Evolutionary conservation across 2,113 vertebrate species (phyloP), one percentile per base, ranked within the genome.

Genomic region (Paramisgurnus dabryanus): DNA sequence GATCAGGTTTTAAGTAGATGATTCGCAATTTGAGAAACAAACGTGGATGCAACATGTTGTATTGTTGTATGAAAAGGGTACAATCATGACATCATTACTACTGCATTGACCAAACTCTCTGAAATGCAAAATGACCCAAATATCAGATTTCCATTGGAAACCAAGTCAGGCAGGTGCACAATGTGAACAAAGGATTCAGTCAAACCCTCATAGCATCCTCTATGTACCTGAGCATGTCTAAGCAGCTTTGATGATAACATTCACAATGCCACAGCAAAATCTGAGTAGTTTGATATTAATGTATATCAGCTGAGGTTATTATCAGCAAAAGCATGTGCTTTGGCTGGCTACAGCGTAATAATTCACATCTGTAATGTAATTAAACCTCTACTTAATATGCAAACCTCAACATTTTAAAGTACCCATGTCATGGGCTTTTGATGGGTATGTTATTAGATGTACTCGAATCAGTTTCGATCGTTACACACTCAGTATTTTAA

Each of bases 251-350:
- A 50, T n/a, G 61, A 76, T 57, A 70, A 71, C 49, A 10, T 50
- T 74, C 8, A 4, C 50, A 68, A 79, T 43, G 76, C 41, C 55
- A 15, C 53, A 15, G 57, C 70, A 27, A 10, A 11, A 75, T 69
- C 40, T 5, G n/a, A 5, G 40, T 34, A 8, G 58, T 60, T 67
- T 57, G 12, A 18, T 27, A 6, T 8, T 34, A 10, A 60, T 22
- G n/a, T 60, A 60, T 15, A 60, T 27, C 55, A 58, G 55, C 55
- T 58, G 55, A 58, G 2, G 6, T 53, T 11, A 53, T 4, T 15
- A 18, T 55, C 17, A 18, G 53, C 79, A 67, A 53, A 60, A 68
- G 76, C 78, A 65, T 72, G 78, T 71, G 27, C 60, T 71, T 49
- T 17, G 17, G 78, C 78, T 79, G 17, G 10, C 34, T 27, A 45